phyloP scores from a whole-genome alignment of 2,888 invertebrate species.

The Ptilodon capucinus region DNA sequence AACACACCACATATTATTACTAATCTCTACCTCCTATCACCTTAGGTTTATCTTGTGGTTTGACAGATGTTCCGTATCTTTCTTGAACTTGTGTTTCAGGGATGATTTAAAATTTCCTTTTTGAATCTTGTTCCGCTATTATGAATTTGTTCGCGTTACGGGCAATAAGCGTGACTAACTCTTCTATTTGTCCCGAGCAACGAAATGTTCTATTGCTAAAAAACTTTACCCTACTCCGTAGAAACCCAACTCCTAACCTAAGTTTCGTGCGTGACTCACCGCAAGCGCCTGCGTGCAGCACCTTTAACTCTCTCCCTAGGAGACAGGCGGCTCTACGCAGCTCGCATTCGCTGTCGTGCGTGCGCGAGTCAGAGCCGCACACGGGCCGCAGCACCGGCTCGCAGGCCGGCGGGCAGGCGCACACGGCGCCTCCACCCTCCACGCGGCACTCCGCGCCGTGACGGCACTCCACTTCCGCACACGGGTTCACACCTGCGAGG shows the following conservation, averaged over 20 bases:
- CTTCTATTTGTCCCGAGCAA: no score
- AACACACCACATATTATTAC: no score
- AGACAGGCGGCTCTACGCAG: slow-evolving; percentile 87
- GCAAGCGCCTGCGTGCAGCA: slow-evolving; percentile 75
- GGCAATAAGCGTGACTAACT: no score
- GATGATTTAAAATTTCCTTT: no score
- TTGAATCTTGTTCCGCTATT: no score
- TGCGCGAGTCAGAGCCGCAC: slow-evolving; percentile 92
- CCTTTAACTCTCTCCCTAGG: slow-evolving; percentile 71
- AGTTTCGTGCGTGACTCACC: slow-evolving; percentile 45
- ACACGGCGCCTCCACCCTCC: slow-evolving; percentile 89
- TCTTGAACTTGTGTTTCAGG: no score
- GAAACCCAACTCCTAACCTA: background rate
- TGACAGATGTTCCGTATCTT: no score
- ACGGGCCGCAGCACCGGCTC: slow-evolving; percentile 91
- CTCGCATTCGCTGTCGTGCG: slow-evolving; percentile 93
- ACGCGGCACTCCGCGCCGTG: slow-evolving; percentile 92
- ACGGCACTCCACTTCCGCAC: slow-evolving; percentile 89
- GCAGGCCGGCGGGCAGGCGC: slow-evolving; percentile 92
- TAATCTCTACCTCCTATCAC: no score
- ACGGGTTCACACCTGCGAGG: slow-evolving; percentile 91
- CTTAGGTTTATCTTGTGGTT: no score
- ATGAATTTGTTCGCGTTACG: no score
- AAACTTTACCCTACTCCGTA: no score
- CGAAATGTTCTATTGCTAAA: no score